phyloP scores from a whole-genome alignment of 2,888 invertebrate genomes.

The Chrysomela aeneicollis region DNA sequence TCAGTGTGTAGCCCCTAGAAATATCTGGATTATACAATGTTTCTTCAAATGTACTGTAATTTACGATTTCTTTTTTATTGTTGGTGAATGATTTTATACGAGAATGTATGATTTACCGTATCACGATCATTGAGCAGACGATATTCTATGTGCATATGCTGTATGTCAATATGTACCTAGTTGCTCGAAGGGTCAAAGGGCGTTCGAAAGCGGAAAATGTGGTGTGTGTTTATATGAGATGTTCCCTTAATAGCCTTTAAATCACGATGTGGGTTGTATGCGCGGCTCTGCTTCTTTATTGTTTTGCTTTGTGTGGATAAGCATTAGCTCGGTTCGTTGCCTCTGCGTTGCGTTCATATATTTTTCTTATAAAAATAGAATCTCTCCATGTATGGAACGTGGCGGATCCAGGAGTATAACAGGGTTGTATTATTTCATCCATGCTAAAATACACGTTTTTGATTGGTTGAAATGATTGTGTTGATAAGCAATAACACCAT shows the following conservation, averaged over 20 bases:
- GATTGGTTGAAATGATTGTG: no score
- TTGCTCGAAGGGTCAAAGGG: neutral
- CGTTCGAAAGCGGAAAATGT: neutral
- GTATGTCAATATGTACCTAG: neutral
- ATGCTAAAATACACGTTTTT: conserved; percentile 29
- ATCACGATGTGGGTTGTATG: conserved; percentile 27
- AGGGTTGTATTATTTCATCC: no score
- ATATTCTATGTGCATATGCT: neutral
- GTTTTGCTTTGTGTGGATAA: conserved; percentile 33
- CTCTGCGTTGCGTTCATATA: conserved; percentile 31
- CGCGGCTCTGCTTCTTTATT: conserved; percentile 30
- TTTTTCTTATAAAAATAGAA: neutral
- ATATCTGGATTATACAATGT: no score
- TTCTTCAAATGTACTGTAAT: no score
- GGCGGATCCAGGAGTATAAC: no score
- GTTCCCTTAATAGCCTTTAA: conserved; percentile 22
- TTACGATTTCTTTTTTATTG: no score
- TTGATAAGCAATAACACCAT: no score
- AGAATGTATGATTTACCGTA: no score
- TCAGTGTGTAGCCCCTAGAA: no score
- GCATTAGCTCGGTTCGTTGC: conserved; percentile 34
- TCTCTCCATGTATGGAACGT: no score
- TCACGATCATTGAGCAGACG: neutral
- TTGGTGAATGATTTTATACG: no score
- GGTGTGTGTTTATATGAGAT: conserved; percentile 7